Evolutionary conservation across 1,140 invertebrate species (phyloP), one percentile per base, ranked within the genome.

Genomic region (Schlechtendalia chinensis): DNA sequence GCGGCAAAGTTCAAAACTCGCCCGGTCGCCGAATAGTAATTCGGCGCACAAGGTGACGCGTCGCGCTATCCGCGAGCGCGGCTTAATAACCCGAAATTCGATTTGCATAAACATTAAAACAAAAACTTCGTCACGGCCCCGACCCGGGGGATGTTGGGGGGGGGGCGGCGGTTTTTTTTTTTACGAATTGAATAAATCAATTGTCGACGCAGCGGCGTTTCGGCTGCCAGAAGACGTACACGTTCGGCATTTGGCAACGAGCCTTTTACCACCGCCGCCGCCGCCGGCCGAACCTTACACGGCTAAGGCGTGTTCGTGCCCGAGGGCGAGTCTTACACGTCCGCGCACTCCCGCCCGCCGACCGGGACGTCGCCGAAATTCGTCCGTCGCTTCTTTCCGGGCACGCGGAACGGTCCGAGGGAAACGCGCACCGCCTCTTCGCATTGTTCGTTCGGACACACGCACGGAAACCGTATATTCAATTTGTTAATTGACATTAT

Each of bases 51-150:
- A 69, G 67, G 67, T 69, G 67, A 69, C 67, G 67, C 27, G 59
- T 32, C 61, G 4, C 65, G 29, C 19, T 39, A 65, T 65, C 32
- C 32, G 29, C 59, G n/a, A n/a, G 61, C 17, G 27, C 61, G 61
- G 27, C 65, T 0, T 69, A 69, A 69, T 69, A 69, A 69, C 67
- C 45, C 67, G 45, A 69, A 69, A 69, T 50, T 29, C 53, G 32
- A 77, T 77, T 77, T 77, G 54, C 74, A 77, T 77, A 77, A 77
- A 77, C 74, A 77, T 77, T 77, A 77, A 61, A 77, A 74, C 50
- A 54, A 56, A 74, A 74, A 74, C 71, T 74, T 74, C 12, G 50
- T 24, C 74, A 17, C 10, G n/a, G 17, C 65, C 12, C 5, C 11
- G 17, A 39, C 12, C 56, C n/a, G 32, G 56, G 74, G n/a, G 54